Conservation (phyloP, 2,797 vertebrate genomes). For the Xenopus petersii region DNA sequence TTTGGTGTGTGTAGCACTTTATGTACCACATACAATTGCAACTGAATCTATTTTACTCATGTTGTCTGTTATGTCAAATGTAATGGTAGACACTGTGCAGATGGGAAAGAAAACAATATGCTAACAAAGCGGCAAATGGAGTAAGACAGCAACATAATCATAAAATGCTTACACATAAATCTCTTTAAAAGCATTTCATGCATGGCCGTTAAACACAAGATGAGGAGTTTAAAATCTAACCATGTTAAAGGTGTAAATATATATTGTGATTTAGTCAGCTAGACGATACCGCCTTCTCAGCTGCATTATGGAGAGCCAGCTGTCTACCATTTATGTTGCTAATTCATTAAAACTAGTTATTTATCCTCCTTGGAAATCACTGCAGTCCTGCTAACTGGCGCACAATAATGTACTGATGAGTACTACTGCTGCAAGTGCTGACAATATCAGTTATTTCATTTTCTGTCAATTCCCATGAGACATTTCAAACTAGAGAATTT, state of each 20-base stretch:
- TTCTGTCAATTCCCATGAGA: slow-evolving; percentile 74
- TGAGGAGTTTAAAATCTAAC: slow-evolving; percentile 1
- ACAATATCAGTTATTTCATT: slow-evolving; percentile 72
- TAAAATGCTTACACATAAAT: slow-evolving; percentile 3
- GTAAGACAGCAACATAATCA: not conserved
- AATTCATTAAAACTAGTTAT: slow-evolving; percentile 71
- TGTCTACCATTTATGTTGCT: slow-evolving; percentile 64
- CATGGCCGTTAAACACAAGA: not conserved
- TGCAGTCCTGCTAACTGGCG: slow-evolving; percentile 59
- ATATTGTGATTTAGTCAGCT: slow-evolving; percentile 22
- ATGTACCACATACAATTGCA: too few relatives aligned
- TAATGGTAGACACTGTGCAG: too few relatives aligned
- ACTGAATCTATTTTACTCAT: too few relatives aligned
- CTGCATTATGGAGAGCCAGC: slow-evolving; percentile 61
- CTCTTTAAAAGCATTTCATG: slow-evolving; percentile 4
- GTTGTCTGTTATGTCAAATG: too few relatives aligned
- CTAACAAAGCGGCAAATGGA: not conserved
- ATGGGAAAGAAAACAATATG: not conserved
- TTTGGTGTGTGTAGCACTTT: too few relatives aligned
- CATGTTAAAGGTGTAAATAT: slow-evolving; percentile 15
- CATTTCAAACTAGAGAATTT: slow-evolving; percentile 69
- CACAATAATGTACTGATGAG: slow-evolving; percentile 59
- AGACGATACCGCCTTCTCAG: slow-evolving; percentile 53
- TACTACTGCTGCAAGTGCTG: slow-evolving; percentile 60
- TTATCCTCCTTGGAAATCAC: slow-evolving; percentile 72